These are phyloP conservation scores for Sarcophaga subvicina DNA, from an alignment of 2,888 invertebrate genomes.

Conservation along the genomic window DNA sequence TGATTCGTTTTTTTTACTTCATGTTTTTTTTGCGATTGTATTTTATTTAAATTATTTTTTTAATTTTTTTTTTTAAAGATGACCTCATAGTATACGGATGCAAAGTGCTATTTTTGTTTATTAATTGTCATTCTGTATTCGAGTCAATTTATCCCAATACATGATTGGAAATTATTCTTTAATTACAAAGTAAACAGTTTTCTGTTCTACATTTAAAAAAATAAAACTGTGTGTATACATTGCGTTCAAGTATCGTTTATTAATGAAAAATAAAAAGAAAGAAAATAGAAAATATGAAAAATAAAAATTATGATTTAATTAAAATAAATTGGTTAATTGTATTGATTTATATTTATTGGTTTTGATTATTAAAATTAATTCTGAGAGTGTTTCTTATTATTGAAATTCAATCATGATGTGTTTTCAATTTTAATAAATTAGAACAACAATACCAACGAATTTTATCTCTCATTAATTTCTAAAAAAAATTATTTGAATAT, in stretches of 20 bases:
- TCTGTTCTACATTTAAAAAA: conserved; percentile 27
- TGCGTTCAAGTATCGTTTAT: background rate
- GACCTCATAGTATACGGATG: conserved; percentile 59
- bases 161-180: background rate
- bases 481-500: no score
- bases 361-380: no score
- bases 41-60: conserved; percentile 25
- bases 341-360: background rate
- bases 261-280: background rate
- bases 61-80: conserved; percentile 38
- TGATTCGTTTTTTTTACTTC: background rate
- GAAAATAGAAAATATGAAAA: background rate
- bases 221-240: background rate
- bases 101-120: conserved; percentile 54
- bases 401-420: conserved; percentile 32
- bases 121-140: conserved; percentile 52
- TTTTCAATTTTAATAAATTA: background rate
- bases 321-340: conserved; percentile 9
- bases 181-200: conserved; percentile 29
- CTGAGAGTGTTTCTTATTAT: background rate
- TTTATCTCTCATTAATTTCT: no score
- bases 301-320: conserved; percentile 5
- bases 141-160: conserved; percentile 50
- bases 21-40: background rate
- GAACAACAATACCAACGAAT: no score